Conservation (phyloP, 2,113 vertebrate species). For the Sus scrofa region T2T-Sscrofa CM000812.6:85703001-85703500, state of each 20-base stretch:
- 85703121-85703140: constrained; percentile 25
- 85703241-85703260: not conserved
- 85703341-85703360: not conserved
- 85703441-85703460: not conserved
- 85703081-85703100: not conserved
- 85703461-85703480: not conserved
- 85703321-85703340: not conserved
- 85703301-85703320: not conserved
- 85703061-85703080: not conserved
- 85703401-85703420: not conserved
- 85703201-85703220: not conserved
- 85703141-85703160: not conserved
- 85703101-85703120: not conserved
- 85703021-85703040: not conserved
- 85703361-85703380: not conserved
- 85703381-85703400: constrained; percentile 38
- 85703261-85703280: not conserved
- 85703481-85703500: not conserved
- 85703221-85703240: not conserved
- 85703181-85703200: not conserved
- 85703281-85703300: not conserved
- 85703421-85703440: not conserved
- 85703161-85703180: not conserved
- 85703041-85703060: not conserved
- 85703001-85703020: constrained; percentile 46